Conservation (phyloP, 2,797 vertebrate species). For the Eupleurogrammus muticus region DNA sequence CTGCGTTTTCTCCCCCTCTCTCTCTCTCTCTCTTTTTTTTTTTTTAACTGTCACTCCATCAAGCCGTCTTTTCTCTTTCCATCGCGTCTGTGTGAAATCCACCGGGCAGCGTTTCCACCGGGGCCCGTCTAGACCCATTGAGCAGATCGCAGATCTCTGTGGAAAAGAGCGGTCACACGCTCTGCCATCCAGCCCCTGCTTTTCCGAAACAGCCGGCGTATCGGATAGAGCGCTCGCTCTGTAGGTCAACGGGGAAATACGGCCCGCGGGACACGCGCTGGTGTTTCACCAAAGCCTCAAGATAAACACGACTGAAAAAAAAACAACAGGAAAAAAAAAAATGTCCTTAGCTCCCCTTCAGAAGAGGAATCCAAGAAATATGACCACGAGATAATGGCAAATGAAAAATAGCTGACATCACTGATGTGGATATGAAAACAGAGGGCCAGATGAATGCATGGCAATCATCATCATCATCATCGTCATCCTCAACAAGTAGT, state of each 20-base stretch:
- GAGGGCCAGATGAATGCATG: conserved; percentile 26
- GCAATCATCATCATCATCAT: conserved; percentile 9
- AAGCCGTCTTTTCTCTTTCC: conserved; percentile 45
- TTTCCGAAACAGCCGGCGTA: conserved; percentile 59
- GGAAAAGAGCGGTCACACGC: conserved; percentile 55
- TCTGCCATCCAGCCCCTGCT: conserved; percentile 13
- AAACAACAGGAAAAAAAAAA: conserved; percentile 17
- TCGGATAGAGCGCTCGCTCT: conserved; percentile 50
- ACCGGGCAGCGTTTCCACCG: conserved; percentile 33
- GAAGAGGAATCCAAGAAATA: conserved; percentile 46
- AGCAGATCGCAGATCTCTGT: conserved; percentile 44
- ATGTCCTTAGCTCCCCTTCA: background rate
- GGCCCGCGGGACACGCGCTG: conserved; percentile 51
- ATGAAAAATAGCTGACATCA: conserved; percentile 75
- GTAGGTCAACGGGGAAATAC: conserved; percentile 64
- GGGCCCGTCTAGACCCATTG: conserved; percentile 36
- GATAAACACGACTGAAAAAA: conserved; percentile 60
- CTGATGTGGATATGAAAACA: conserved; percentile 26
- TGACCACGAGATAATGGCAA: conserved; percentile 61
- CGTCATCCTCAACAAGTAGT: background rate
- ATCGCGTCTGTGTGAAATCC: conserved; percentile 11
- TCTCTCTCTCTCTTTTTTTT: conserved; percentile 11
- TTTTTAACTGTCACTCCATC: conserved; percentile 39
- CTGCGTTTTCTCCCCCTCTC: conserved; percentile 4
- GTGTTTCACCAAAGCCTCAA: conserved; percentile 60